Evolutionary conservation across 2,888 invertebrate species (phyloP).

Genomic region (Notodonta ziczac): DNA sequence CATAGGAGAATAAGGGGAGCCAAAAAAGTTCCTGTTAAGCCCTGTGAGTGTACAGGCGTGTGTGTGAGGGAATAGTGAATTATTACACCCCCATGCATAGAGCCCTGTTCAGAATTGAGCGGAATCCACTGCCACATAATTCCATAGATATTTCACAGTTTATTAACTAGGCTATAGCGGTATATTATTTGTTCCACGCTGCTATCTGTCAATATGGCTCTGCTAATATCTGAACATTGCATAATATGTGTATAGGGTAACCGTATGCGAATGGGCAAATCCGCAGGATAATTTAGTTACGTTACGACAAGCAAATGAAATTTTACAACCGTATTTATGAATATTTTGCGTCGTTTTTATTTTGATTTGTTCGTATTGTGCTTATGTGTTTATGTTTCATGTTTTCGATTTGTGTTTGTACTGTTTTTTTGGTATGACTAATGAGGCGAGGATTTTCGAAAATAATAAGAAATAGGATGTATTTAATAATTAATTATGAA

Average conservation of each 20-base stretch:
- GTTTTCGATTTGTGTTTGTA: conserved; percentile 8
- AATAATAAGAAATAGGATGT: too few relatives aligned
- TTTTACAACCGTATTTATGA: conserved; percentile 14
- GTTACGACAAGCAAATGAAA: conserved; percentile 34
- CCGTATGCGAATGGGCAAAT: conserved; percentile 31
- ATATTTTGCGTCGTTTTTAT: conserved; percentile 20
- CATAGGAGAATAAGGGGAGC: conserved; percentile 26
- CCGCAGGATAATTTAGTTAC: conserved; percentile 35
- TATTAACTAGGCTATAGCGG: too few relatives aligned
- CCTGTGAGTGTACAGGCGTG: too few relatives aligned
- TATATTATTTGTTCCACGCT: too few relatives aligned
- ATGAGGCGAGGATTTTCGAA: too few relatives aligned
- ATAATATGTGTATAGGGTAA: conserved; percentile 42
- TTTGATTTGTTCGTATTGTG: conserved; percentile 20
- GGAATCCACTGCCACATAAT: too few relatives aligned
- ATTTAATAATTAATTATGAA: too few relatives aligned
- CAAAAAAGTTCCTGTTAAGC: too few relatives aligned
- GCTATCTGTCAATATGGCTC: too few relatives aligned
- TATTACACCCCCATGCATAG: conserved; percentile 58
- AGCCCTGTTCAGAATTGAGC: conserved; percentile 8
- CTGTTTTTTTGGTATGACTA: too few relatives aligned
- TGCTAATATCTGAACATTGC: too few relatives aligned
- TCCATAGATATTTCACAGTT: too few relatives aligned
- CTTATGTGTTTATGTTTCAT: conserved; percentile 9
- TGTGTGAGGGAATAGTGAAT: conserved; percentile 59